Evolutionary conservation across 2,888 invertebrate species (phyloP), one percentile per base, ranked within the genome.

Genomic region (Shargacucullia verbasci): DNA sequence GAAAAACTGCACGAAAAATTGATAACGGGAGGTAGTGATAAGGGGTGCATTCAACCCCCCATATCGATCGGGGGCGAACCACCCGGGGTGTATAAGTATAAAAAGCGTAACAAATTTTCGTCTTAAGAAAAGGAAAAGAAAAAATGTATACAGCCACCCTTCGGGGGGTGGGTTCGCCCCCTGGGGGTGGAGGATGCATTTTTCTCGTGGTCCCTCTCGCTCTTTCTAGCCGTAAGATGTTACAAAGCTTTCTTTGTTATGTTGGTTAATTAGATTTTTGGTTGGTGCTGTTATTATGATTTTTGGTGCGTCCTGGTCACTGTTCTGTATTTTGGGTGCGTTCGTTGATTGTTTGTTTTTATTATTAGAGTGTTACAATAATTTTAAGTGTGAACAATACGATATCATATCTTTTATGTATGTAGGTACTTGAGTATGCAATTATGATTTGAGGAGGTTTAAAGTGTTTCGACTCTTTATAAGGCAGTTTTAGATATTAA

Each of bases 61-160:
- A 60, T 92, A 92, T 92, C 90, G 93, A 93, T 92, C 93, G 89
- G 86, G 76, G 74, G 71, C 75, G 57, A 64, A 68, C 85, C 87
- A 83, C 89, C 88, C 88, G 74, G 63, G 69, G 73, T 73, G 82
- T 91, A 90, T 90, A 93, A 91, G 91, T 93, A 94, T 93, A 94
- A 93, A 94, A 94, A 94, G 92, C 92, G 94, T 94, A 93, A 94
- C 94, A 94, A 94, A 94, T 94, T 93, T 94, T 93, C 94, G 94
- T 94, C 93, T 93, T 93, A 93, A 94, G 94, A 93, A 93, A 94
- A 93, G 90, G 92, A 93, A 92, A 91, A 91, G 92, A 93, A 93
- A 94, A 94, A 94, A 94, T 91, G 91, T 92, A 86, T 89, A 92
- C 92, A 90, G 85, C 92, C 91, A 88, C 92, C 91, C 89, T 70